phyloP scores from a whole-genome alignment of 2,797 vertebrate species.

The Pseudochirops corinnae region DNA sequence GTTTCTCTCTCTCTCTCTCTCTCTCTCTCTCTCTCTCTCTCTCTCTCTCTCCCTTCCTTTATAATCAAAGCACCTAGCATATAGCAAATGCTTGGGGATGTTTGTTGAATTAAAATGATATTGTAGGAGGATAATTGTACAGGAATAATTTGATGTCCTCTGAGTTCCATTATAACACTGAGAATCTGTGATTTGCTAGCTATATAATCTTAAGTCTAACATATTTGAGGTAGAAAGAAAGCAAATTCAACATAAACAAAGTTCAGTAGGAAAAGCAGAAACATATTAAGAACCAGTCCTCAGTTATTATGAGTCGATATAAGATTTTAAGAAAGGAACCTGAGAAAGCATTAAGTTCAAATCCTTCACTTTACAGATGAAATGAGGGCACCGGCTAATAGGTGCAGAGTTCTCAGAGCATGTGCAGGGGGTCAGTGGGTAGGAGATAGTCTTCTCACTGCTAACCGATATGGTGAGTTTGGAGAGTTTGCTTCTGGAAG shows the following conservation, averaged over 20 bases:
- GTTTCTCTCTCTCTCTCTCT: no score
- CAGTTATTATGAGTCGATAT: background rate
- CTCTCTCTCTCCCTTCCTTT: background rate
- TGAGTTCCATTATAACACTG: background rate
- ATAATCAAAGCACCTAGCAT: background rate
- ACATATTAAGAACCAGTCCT: background rate
- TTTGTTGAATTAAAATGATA: background rate
- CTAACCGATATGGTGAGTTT: background rate
- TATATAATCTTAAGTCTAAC: background rate
- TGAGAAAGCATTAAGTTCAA: background rate
- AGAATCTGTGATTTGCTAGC: background rate
- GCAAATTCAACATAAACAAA: background rate
- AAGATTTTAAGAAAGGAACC: background rate
- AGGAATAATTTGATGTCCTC: background rate
- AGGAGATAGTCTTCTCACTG: background rate
- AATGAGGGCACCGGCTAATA: background rate
- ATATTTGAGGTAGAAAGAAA: background rate
- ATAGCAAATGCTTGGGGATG: background rate
- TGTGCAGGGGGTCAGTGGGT: background rate
- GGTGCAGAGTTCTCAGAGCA: background rate
- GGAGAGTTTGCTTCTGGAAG: background rate
- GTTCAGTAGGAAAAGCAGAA: background rate
- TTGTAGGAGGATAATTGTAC: slow-evolving; percentile 1
- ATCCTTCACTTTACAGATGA: background rate
- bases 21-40: background rate